Evolutionary conservation across 2,113 vertebrate genomes (phyloP), one percentile per base, ranked within the genome.

Genomic region (Euleptes europaea): DNA sequence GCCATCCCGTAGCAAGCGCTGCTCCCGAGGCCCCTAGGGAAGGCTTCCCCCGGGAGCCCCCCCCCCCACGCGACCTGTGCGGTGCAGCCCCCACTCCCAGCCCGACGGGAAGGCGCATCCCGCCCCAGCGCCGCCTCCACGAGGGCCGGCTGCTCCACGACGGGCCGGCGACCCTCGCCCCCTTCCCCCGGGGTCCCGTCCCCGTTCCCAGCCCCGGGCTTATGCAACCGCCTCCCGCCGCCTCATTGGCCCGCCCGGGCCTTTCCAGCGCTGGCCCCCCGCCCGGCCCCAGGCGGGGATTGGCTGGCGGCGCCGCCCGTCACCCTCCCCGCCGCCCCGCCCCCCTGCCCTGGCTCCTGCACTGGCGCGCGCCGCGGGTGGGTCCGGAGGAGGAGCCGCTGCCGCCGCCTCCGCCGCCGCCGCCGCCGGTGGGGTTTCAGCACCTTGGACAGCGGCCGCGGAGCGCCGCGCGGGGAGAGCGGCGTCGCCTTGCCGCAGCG

Each of bases 371-470:
- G 33, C 23, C 19, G 3, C 74, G 11, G 75, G 44, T 3, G 26
- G 26, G 3, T 11, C 12, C 26, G 74, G 42, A 54, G 84, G 70
- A 72, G 80, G 28, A 12, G 31, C 1, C 15, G 26, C 14, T 19
- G 90, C 40, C 7, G 92, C n/a, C 47, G 84, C 49, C 23, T 83
- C 6, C 0, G 84, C n/a, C 5, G 19, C 17, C 31, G 65, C 23
- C 23, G 67, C 35, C 17, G 71, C 17, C 17, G 23, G 51, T n/a
- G 44, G 91, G 49, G 10, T 76, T 92, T 91, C 92, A 90, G 93
- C 72, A 90, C 89, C 92, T 89, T 54, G 93, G 91, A 90, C 91
- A 92, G 51, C 49, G 85, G 84, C 88, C 47, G 78, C 10, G 28
- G 54, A 65, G 84, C 7, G 44, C 14, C 21, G 42, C 23, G 17